Evolutionary conservation across 92 coral and sea anemone species (phyloP).

Genomic region (Parazoanthus darwini): DNA sequence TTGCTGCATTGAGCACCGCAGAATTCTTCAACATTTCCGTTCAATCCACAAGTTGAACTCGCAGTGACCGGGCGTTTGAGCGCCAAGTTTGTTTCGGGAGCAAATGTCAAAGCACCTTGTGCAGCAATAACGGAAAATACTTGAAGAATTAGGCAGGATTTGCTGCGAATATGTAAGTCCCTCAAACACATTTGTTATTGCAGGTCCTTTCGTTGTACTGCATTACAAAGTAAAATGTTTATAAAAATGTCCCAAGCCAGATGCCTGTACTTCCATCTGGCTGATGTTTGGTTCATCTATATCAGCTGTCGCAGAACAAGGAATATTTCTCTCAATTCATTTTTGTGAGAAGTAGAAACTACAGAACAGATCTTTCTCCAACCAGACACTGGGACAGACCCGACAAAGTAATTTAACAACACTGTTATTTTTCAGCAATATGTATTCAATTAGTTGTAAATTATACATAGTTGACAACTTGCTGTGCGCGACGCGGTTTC

Average conservation of each 20-base stretch:
- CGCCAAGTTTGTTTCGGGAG: slow-evolving; percentile 13
- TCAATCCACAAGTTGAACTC: slow-evolving; percentile 6
- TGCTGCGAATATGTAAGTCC: neutral
- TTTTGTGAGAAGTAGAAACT: neutral
- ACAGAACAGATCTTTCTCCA: neutral
- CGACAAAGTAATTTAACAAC: neutral
- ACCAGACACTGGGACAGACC: too few relatives aligned
- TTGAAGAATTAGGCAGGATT: slow-evolving; percentile 17
- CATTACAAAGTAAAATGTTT: neutral
- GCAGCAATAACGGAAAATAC: neutral
- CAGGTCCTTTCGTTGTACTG: neutral
- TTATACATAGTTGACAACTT: slow-evolving; percentile 3
- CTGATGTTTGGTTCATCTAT: neutral
- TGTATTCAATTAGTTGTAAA: neutral
- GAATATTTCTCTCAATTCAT: neutral
- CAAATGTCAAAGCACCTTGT: neutral
- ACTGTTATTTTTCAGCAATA: neutral
- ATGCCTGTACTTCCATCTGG: neutral
- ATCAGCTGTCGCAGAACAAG: neutral
- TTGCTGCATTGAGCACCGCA: slow-evolving; percentile 1
- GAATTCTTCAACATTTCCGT: slow-evolving; percentile 6
- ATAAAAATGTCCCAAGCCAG: neutral
- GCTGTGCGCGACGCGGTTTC: neutral
- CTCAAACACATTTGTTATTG: slow-evolving; percentile 32
- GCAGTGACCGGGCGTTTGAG: slow-evolving; percentile 8